These are phyloP conservation scores for Strix uralensis DNA, from an alignment of 2,113 vertebrate species.

Conservation along the genomic window DNA sequence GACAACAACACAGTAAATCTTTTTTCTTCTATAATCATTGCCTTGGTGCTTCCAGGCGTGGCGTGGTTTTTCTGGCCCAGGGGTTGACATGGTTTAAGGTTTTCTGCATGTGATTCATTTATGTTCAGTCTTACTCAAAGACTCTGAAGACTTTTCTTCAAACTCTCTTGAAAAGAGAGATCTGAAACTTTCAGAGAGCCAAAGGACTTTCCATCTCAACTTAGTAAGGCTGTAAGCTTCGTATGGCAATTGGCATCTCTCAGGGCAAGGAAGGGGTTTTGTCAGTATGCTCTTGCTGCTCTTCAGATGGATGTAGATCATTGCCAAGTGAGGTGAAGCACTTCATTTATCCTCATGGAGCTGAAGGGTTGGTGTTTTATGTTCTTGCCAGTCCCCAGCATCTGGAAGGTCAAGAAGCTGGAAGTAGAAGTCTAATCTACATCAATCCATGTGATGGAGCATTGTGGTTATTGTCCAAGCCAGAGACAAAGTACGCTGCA, in stretches of 20 bases:
- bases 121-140: not conserved
- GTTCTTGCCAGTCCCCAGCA: not conserved
- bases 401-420: not conserved
- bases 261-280: not conserved
- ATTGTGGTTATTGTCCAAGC: not conserved
- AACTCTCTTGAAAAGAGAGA: not conserved
- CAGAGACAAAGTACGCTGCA: not conserved
- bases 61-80: conserved; percentile 88
- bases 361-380: not conserved
- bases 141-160: not conserved
- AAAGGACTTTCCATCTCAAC: not conserved
- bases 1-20: conserved; percentile 97
- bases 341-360: not conserved
- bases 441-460: not conserved
- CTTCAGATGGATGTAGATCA: not conserved
- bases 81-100: conserved; percentile 40
- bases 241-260: not conserved
- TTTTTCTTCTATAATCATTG: conserved; percentile 88
- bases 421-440: not conserved
- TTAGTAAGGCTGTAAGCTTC: not conserved
- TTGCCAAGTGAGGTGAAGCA: not conserved
- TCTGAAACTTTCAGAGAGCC: not conserved
- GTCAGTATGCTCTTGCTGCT: not conserved
- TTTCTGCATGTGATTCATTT: not conserved
- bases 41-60: conserved; percentile 85